Conservation (phyloP, 2,797 vertebrate species). For the Malacoraja senta region DNA sequence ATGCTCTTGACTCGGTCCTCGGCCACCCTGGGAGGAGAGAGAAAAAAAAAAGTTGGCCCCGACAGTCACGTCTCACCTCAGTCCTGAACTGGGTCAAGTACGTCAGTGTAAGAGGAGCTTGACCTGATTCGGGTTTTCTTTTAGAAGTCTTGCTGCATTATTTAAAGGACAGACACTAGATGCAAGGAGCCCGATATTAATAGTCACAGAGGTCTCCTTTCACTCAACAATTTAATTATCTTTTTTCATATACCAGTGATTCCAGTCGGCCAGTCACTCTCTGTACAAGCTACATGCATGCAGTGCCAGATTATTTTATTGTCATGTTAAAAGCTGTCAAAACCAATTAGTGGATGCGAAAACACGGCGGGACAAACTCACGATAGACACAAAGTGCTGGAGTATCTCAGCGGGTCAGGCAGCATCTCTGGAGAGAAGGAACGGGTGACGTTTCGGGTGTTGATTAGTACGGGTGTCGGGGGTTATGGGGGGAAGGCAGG, state of each 20-base stretch:
- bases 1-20: conserved; percentile 80
- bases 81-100: neutral
- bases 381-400: too few species aligned
- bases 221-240: neutral
- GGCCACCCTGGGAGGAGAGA: conserved; percentile 63
- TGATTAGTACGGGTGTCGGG: too few species aligned
- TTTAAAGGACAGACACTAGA: neutral
- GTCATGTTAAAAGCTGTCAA: neutral
- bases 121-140: neutral
- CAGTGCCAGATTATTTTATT: neutral
- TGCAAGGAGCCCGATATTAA: neutral
- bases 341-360: neutral
- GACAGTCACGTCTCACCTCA: neutral
- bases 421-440: too few species aligned
- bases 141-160: conserved; percentile 12
- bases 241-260: neutral
- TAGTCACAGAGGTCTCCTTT: conserved; percentile 17
- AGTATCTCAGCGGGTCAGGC: too few species aligned
- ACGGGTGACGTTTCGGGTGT: too few species aligned
- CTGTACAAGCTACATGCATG: neutral
- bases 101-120: neutral
- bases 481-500: too few species aligned
- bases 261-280: neutral
- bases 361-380: too few species aligned
- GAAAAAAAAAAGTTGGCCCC: neutral